Evolutionary conservation across 2,797 vertebrate species (phyloP).

Genomic region (Echeneis naucrates): DNA sequence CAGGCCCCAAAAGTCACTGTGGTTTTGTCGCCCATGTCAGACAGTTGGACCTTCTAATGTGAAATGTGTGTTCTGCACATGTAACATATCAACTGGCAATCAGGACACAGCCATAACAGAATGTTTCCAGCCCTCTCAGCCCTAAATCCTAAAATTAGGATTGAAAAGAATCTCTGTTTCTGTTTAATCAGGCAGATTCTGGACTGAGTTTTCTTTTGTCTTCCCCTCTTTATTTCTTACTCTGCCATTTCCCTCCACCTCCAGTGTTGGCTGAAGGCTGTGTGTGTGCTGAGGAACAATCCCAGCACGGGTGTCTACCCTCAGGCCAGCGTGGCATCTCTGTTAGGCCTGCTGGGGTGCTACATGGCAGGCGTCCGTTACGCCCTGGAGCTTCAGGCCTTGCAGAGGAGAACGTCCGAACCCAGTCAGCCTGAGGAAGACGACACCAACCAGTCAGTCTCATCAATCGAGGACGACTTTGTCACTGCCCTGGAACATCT

Average conservation of each 20-base stretch:
- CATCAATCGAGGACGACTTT: conserved; percentile 99
- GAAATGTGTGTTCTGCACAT: conserved; percentile 43
- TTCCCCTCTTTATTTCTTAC: background rate
- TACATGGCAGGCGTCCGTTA: conserved; percentile 91
- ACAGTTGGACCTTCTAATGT: conserved; percentile 48
- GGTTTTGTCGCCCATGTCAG: conserved; percentile 48
- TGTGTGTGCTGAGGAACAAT: conserved; percentile 91
- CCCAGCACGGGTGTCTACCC: conserved; percentile 78
- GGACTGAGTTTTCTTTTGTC: conserved; percentile 2
- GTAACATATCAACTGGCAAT: conserved; percentile 53
- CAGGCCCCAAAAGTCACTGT: conserved; percentile 55
- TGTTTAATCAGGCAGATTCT: conserved; percentile 20
- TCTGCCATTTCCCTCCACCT: conserved; percentile 48
- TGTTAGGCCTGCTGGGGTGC: conserved; percentile 91
- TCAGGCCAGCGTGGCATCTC: conserved; percentile 82
- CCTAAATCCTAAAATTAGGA: conserved; percentile 15
- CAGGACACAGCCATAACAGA: conserved; percentile 73
- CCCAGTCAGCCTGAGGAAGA: conserved; percentile 89
- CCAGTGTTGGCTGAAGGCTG: conserved; percentile 85
- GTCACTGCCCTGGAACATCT: conserved; percentile 97
- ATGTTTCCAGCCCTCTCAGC: background rate
- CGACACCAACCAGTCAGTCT: conserved; percentile 97
- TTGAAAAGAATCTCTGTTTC: conserved; percentile 22
- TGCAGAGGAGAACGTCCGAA: conserved; percentile 81
- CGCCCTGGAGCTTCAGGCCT: conserved; percentile 86